Evolutionary conservation across 2,888 invertebrate genomes (phyloP).

Genomic region (Ferrisia virgata): DNA sequence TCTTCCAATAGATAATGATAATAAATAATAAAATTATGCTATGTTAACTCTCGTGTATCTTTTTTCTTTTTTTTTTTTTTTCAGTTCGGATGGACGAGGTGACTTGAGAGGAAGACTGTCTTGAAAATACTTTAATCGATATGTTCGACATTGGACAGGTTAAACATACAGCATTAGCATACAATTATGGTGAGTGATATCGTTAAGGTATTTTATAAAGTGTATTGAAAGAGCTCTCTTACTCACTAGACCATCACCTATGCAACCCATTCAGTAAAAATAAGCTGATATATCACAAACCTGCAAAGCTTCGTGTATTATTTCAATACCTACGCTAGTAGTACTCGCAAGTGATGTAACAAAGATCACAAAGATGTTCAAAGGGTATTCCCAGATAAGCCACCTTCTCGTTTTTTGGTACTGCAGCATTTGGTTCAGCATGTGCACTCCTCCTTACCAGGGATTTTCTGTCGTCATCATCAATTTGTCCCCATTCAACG

Average conservation of each 20-base stretch:
- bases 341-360: background rate
- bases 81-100: no score
- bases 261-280: background rate
- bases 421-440: no score
- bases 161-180: slow-evolving; percentile 32
- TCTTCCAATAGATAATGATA: background rate
- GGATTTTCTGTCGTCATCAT: background rate
- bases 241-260: background rate
- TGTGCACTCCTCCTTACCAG: background rate
- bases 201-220: no score
- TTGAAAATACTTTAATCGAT: background rate
- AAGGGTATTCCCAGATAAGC: no score
- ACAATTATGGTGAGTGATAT: background rate
- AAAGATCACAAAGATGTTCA: no score
- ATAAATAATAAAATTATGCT: background rate
- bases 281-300: background rate
- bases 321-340: background rate
- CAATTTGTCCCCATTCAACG: background rate
- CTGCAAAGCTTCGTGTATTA: background rate
- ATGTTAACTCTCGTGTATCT: background rate
- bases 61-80: no score
- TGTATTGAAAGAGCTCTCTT: no score
- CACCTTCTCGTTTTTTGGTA: no score
- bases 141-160: background rate
- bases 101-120: background rate